These are phyloP conservation scores for Trimorus sp. DNA, from an alignment of 2,888 invertebrate species.

Conservation along the genomic window DNA sequence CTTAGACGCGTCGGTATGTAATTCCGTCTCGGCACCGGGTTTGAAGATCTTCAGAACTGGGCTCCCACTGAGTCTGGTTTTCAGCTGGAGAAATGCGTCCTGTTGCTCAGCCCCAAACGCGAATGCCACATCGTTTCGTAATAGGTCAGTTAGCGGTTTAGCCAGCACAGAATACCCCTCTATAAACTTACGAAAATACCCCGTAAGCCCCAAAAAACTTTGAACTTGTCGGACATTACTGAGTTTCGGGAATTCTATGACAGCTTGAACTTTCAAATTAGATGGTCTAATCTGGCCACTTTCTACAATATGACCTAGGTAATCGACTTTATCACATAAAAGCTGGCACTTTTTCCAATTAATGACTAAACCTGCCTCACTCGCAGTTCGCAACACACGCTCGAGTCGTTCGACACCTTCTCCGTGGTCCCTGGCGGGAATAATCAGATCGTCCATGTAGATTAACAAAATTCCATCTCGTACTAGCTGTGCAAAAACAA, in stretches of 20 bases:
- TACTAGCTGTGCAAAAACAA: neutral
- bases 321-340: constrained; percentile 8
- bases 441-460: constrained; percentile 14
- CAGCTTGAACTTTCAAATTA: neutral
- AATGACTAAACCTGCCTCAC: neutral
- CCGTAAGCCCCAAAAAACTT: constrained; percentile 8
- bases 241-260: neutral
- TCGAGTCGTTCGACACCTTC: constrained; percentile 4
- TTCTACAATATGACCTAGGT: neutral
- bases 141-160: constrained; percentile 7
- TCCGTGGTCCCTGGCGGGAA: neutral
- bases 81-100: constrained; percentile 4
- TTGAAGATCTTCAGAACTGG: neutral
- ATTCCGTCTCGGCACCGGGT: too few species aligned
- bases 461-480: constrained; percentile 2
- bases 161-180: neutral
- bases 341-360: constrained; percentile 13
- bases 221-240: constrained; percentile 1
- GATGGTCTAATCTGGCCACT: constrained; percentile 6
- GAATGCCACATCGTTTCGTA: neutral
- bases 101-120: neutral
- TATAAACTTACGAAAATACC: constrained; percentile 13
- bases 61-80: neutral
- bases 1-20: too few species aligned
- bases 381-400: neutral